Base-by-base conservation (phyloP, 1,140 invertebrate genomes). In the Calephelis virginiensis region DNA sequence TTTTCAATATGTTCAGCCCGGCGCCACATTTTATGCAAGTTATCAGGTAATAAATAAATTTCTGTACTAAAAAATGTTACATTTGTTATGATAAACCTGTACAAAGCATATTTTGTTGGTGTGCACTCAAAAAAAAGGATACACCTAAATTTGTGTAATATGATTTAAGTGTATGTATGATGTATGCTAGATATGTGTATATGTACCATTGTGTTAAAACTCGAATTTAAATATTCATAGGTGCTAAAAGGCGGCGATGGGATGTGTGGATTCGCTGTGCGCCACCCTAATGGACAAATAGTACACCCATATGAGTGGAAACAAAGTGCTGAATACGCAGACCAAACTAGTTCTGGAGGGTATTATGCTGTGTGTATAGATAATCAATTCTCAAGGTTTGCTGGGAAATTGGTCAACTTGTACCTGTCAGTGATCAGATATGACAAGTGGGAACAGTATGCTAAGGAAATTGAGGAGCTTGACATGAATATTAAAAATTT, bases 301-400 rank as follows among this genome's bases (percentile, higher is more conserved):
- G 96, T 98, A 5, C 94, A 97, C 81, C 97, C 97, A 0, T 98
- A 98, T 82, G 95, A 97, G 79, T 98, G 97, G 97, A 94, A 95
- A 84, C 90, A 96, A 2, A 96, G 93, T 71, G 94, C 96, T 0
- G 97, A 98, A 83, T 98, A 97, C 78, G 96, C 98, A 67, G 97
- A 98, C 81, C 94, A 95, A 75, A 92, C 94, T 0, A 94, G 94
- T 5, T 91, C 92, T 0, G 97, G 96, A 59, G 97, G 97, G 8
- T 97, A 97, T 81, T 99, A 98, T 81, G 95, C 95, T n/a, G 95
- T 99, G 17, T 99, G 98, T 88, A 95, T 99, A 64, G 97, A 99
- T 85, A 99, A 99, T 92, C 97, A 98, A 76, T 97, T 98, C 78
- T 98, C 97, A 8, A 92, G 96, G 81, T 98, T 98, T 92, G 96